phyloP scores from a whole-genome alignment of 2,888 invertebrate species.

The Protonemura montana region DNA sequence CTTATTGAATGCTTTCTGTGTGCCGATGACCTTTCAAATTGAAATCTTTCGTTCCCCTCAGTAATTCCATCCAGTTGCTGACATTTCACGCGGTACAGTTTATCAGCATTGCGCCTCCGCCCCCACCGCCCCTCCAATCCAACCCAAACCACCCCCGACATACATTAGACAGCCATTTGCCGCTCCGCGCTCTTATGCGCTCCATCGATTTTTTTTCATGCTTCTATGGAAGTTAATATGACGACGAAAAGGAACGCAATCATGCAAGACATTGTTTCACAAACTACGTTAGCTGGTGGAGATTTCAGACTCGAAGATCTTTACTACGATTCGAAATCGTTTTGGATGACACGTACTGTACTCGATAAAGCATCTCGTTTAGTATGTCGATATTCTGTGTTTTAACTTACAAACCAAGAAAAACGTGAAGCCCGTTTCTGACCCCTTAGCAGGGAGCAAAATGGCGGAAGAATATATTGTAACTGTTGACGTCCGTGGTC shows the following conservation, averaged over 20 bases:
- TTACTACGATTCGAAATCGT: no score
- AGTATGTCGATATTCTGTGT: no score
- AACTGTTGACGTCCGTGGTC: no score
- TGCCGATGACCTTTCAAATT: conserved; percentile 27
- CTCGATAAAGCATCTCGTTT: no score
- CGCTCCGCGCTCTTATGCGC: not conserved
- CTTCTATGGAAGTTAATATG: not conserved
- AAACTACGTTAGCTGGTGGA: not conserved
- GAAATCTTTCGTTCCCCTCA: conserved; percentile 25
- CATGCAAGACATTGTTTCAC: not conserved
- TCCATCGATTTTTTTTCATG: conserved; percentile 41
- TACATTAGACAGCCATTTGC: not conserved
- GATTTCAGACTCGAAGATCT: no score
- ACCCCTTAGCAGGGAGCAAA: no score
- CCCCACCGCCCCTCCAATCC: not conserved
- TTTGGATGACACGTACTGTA: no score
- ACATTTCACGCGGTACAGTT: conserved; percentile 48
- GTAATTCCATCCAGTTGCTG: conserved; percentile 45
- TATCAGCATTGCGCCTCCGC: not conserved
- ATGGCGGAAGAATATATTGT: no score
- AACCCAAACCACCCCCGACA: not conserved
- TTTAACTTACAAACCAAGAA: no score
- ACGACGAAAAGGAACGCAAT: not conserved
- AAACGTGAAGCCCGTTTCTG: no score
- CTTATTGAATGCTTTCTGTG: not conserved